These are phyloP conservation scores for Petroica traversi DNA, from an alignment of 2,113 vertebrate genomes.

Conservation along the genomic window DNA sequence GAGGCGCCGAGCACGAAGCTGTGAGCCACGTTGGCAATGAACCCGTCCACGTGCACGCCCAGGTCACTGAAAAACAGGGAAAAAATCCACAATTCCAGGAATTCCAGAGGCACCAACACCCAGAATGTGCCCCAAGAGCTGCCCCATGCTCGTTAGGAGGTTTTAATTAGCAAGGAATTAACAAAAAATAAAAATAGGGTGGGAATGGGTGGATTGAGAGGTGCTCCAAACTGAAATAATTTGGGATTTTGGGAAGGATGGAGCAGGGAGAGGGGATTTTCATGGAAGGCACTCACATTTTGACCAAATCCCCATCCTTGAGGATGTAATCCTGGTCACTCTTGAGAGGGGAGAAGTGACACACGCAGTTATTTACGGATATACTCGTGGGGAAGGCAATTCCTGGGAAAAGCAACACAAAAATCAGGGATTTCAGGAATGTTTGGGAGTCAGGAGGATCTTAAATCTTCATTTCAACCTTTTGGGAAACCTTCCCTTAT, in stretches of 20 bases:
- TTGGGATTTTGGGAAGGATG: too few relatives aligned
- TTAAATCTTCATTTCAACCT: accelerated
- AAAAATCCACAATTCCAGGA: neutral
- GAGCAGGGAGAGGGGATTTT: too few relatives aligned
- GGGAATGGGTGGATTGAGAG: too few relatives aligned
- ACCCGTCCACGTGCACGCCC: neutral
- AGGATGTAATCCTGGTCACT: conserved; percentile 92
- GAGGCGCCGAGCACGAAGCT: neutral
- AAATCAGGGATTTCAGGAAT: accelerated
- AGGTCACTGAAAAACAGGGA: neutral
- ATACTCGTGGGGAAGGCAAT: conserved; percentile 97
- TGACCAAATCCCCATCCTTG: conserved; percentile 93
- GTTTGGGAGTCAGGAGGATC: accelerated
- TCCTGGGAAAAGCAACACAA: conserved; percentile 67
- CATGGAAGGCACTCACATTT: conserved; percentile 81
- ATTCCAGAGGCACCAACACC: neutral
- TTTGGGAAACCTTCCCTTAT: accelerated
- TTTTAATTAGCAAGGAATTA: neutral
- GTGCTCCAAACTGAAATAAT: too few relatives aligned
- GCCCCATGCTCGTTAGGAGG: accelerated
- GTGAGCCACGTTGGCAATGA: conserved; percentile 1
- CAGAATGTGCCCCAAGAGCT: accelerated
- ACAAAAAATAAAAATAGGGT: too few relatives aligned
- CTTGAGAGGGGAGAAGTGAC: conserved; percentile 97
- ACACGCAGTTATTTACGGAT: conserved; percentile 98